phyloP scores from a whole-genome alignment of 2,888 invertebrate species.

The Epistrophe eligans region DNA sequence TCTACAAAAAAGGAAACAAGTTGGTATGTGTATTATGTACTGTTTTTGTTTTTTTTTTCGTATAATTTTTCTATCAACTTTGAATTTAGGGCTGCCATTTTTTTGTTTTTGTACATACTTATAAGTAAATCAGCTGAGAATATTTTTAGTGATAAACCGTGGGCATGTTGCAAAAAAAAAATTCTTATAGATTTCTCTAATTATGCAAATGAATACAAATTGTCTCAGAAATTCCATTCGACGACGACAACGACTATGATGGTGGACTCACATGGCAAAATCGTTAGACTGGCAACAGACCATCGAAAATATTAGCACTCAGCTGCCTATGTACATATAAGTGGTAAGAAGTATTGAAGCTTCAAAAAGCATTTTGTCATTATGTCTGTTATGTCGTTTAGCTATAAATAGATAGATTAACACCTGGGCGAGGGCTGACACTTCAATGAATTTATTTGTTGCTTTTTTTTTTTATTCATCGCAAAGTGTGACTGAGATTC shows the following conservation, averaged over 20 bases:
- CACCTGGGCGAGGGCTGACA: constrained; percentile 67
- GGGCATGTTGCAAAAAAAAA: constrained; percentile 19
- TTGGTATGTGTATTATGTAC: too few relatives aligned
- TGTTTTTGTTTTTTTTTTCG: not conserved
- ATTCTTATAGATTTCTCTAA: constrained; percentile 44
- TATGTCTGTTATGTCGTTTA: constrained; percentile 1
- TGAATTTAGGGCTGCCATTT: not conserved
- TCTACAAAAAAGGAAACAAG: too few relatives aligned
- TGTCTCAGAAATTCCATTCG: constrained; percentile 46
- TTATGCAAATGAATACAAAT: constrained; percentile 74
- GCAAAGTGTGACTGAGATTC: not conserved
- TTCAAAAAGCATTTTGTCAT: constrained; percentile 36
- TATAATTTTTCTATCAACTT: not conserved
- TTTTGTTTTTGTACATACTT: not conserved
- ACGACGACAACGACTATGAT: not conserved
- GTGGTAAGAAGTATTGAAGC: constrained; percentile 23
- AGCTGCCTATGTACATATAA: not conserved
- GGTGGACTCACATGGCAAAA: constrained; percentile 1
- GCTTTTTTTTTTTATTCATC: not conserved
- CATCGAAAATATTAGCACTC: constrained; percentile 20
- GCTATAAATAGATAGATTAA: constrained; percentile 66
- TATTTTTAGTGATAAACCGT: not conserved
- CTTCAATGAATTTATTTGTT: constrained; percentile 54
- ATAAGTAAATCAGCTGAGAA: not conserved
- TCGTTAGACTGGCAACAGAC: constrained; percentile 34